Evolutionary conservation across 2,113 vertebrate genomes (phyloP).

Genomic region (Bothrops jararaca): DNA sequence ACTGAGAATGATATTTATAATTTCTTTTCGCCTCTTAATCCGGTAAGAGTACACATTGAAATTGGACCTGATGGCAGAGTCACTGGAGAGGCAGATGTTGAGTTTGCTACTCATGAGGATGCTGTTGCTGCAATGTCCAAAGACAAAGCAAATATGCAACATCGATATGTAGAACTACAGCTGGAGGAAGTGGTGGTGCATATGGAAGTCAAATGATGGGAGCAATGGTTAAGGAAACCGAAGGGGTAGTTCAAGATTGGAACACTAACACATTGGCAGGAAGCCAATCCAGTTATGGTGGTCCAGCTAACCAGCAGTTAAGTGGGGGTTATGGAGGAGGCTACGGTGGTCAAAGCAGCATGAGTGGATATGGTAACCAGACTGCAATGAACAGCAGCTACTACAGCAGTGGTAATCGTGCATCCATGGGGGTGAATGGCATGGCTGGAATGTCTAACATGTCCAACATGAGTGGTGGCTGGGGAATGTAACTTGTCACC

Average conservation of each 20-base stretch:
- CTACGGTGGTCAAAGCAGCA: conserved; percentile 92
- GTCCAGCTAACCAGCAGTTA: conserved; percentile 86
- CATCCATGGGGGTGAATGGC: conserved; percentile 91
- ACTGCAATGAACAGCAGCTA: conserved; percentile 92
- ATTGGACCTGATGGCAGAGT: conserved; percentile 95
- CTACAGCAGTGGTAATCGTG: conserved; percentile 85
- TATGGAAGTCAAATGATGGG: conserved; percentile 96
- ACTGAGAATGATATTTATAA: conserved; percentile 96
- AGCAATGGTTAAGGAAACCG: conserved; percentile 77
- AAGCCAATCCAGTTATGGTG: conserved; percentile 88
- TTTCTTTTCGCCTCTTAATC: conserved; percentile 97
- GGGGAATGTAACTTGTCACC: conserved; percentile 79
- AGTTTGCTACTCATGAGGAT: conserved; percentile 97
- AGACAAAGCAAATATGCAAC: conserved; percentile 99
- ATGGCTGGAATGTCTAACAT: conserved; percentile 83
- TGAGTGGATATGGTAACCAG: conserved; percentile 97
- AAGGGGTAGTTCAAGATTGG: conserved; percentile 70
- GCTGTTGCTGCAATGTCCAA: conserved; percentile 99
- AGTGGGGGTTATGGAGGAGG: conserved; percentile 91
- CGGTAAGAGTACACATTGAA: conserved; percentile 95
- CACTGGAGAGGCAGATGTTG: conserved; percentile 95
- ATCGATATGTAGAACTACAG: conserved; percentile 97
- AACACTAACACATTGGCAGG: conserved; percentile 70
- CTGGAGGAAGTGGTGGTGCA: conserved; percentile 91
- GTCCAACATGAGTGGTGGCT: conserved; percentile 83